Base-by-base conservation (phyloP, 2,888 invertebrate genomes). In the Pyrgus malvae region DNA sequence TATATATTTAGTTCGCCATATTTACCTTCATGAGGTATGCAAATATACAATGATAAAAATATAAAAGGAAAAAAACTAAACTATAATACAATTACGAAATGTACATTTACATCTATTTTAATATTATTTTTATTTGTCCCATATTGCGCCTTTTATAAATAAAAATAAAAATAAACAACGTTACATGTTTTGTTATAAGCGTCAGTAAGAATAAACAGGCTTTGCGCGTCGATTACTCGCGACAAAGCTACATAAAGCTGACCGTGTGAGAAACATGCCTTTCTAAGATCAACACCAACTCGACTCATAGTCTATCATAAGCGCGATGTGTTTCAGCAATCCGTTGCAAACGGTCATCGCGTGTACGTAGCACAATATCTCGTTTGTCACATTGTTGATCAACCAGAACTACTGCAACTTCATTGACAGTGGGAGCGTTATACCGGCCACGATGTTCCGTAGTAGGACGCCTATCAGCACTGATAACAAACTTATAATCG, bases 361-460 rank as follows among this genome's bases (percentile, higher is more conserved):
- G 38, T 1, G 54, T 37, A 2, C 48, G 59, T 1, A 65, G 5
- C 0, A 63, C 57, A 0, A 65, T 62, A 8, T 65, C 67, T 7
- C 63, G 50, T 0, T 31, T 12, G 1, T 60, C 61, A 31, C 48
- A 62, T 12, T 64, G 54, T 19, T 63, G 53, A 16, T 59, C 58
- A 0, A 60, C 58, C 14, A 65, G 27, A 0, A 66, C 31, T 7
- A 56, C 58, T 4, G 63, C 62, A 4, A 68, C 65, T 57, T 68
- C 63, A 35, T 66, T 56, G 4, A 48, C 19, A 0, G 37, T 3
- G 0, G 65, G 66, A 1, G 58, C 63, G 42, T 67, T 67, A 23
- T 61, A 59, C 1, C 64, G 19, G 0, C 65, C 60, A 2, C 14
- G 38, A 35, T 66, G 61, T 14, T 37, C 61, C 3, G 4, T 11